phyloP scores from a whole-genome alignment of 1,140 invertebrate genomes.

The Phymorhynchus buccinoides region DNA sequence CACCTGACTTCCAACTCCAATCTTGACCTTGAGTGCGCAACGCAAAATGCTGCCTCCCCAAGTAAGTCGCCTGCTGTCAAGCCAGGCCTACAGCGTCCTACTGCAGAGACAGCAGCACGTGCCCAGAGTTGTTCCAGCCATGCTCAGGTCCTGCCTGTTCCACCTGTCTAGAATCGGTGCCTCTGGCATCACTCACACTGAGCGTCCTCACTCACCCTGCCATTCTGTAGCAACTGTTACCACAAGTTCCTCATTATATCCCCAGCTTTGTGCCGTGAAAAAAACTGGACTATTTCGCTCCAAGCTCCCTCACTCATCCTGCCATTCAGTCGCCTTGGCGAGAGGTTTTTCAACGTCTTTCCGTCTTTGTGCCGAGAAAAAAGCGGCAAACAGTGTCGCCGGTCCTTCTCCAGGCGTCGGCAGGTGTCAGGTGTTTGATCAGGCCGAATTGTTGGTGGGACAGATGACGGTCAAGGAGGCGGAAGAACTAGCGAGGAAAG shows the following conservation, averaged over 20 bases:
- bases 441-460: conserved; percentile 34
- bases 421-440: conserved; percentile 37
- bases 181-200: background rate
- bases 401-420: background rate
- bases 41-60: background rate
- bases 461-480: conserved; percentile 37
- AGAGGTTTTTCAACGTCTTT: background rate
- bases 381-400: background rate
- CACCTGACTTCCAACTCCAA: too few species aligned
- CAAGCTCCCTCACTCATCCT: too few species aligned
- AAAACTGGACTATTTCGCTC: too few species aligned
- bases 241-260: too few species aligned
- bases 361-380: background rate
- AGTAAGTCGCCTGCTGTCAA: background rate
- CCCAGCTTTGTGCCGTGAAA: too few species aligned
- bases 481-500: conserved; percentile 34
- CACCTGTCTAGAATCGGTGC: conserved; percentile 5
- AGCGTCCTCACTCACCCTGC: too few species aligned
- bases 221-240: too few species aligned
- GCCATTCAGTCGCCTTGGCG: background rate
- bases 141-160: background rate
- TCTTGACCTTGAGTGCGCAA: too few species aligned
- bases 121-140: background rate
- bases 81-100: background rate
- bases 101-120: background rate